Conservation (phyloP, 2,888 invertebrate species). For the Dynastes hyllus region DNA sequence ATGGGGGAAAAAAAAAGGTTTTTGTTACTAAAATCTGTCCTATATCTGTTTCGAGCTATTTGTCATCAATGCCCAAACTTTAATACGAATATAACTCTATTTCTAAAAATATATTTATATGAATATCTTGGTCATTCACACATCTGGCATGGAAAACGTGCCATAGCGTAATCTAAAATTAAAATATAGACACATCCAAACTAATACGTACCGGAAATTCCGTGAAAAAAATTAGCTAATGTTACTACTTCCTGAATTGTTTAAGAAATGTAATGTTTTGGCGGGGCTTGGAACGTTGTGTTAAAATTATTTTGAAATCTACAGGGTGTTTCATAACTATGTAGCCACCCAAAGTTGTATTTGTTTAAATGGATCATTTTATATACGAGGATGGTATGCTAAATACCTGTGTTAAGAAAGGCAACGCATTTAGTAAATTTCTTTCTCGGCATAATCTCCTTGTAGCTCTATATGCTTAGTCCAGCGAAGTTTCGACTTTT, state of each 20-base stretch:
- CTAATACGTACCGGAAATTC: background rate
- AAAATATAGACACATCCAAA: background rate
- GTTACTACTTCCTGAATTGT: background rate
- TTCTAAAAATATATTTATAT: slow-evolving; percentile 24
- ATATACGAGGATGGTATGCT: no score
- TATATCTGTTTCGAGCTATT: background rate
- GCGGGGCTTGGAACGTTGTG: no score
- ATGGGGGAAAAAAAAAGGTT: background rate
- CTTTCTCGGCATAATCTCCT: no score
- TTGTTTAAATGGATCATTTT: no score
- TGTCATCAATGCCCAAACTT: background rate
- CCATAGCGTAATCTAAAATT: background rate
- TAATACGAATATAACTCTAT: slow-evolving; percentile 20
- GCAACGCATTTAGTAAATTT: no score
- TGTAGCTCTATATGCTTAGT: no score
- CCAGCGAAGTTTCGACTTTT: no score
- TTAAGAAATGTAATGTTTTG: background rate
- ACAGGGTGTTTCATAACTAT: no score
- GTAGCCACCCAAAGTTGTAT: no score
- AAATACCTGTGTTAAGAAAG: no score
- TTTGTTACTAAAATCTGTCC: background rate
- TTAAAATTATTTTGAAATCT: no score
- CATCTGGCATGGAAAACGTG: slow-evolving; percentile 24
- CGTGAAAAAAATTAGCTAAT: background rate
- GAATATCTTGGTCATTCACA: slow-evolving; percentile 25